Evolutionary conservation across 2,888 invertebrate species (phyloP).

Genomic region (Gryllus longicercus): DNA sequence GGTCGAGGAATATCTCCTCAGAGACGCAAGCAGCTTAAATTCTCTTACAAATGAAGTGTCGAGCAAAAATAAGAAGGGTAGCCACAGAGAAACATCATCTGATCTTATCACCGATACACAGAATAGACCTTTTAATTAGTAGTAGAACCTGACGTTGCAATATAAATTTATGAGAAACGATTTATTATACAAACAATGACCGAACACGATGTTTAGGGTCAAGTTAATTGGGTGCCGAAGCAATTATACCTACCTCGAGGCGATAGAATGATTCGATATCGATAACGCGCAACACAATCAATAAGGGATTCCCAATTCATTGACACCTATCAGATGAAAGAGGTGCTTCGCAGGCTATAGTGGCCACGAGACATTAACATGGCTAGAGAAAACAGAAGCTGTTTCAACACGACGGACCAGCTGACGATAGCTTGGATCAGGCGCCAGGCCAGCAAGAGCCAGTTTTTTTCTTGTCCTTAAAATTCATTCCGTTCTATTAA

Average conservation of each 20-base stretch:
- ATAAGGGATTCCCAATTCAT: neutral
- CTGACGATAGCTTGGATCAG: no score
- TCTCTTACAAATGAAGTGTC: no score
- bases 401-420: no score
- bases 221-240: neutral
- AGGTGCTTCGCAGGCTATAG: no score
- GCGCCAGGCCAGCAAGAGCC: no score
- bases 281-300: neutral
- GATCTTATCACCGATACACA: neutral
- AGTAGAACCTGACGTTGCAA: neutral
- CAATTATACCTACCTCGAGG: neutral
- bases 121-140: slow-evolving; percentile 10
- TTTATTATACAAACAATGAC: slow-evolving; percentile 8
- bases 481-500: no score
- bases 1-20: no score
- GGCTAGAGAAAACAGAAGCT: no score
- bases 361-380: no score
- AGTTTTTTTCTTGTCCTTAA: no score
- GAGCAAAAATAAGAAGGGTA: neutral
- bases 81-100: neutral
- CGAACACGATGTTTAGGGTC: neutral
- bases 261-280: neutral
- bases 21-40: no score
- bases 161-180: slow-evolving; percentile 7
- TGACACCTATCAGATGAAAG: neutral